Base-by-base conservation (phyloP, 2,113 vertebrate species). In the Entelurus aequoreus region DNA sequence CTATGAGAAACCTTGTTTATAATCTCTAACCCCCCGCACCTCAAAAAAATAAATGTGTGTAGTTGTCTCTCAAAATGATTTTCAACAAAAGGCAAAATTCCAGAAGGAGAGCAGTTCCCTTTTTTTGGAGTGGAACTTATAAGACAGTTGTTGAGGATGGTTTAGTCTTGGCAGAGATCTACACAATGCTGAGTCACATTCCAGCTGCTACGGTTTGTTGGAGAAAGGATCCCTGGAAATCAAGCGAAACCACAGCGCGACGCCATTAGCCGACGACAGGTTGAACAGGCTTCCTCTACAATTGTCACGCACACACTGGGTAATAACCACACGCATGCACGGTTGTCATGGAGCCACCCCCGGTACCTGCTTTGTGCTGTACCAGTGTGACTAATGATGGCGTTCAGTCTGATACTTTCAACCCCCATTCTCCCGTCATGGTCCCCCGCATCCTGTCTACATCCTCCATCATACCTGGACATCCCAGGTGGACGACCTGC, bases 401-500 rank as follows among this genome's bases (percentile, higher is more conserved):
- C 73, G 49, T 11, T 61, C 63, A 48, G 19, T 50, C 66, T 28
- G 28, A 28, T 28, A 28, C 28, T 28, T 10, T 42, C 57, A 59
- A 64, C 62, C 28, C 46, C 53, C 56, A n/a, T 21, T 9, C 21
- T 4, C 55, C 38, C 59, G 2, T 21, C 56, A 28, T 28, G 28
- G 28, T 28, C 28, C 28, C 28, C 28, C 28, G 28, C 28, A 16
- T 52, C 14, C 21, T 35, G 8, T 2, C 11, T 51, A 0, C 49
- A 16, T 42, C 14, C 50, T 14, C 47, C 12, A 12, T 48, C 52
- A 4, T 8, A 90, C 89, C 89, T 90, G 84, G 40, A 54, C 48
- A 1, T 84, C 84, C 87, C 87, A 86, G 73, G 76, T 75, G 56
- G 70, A 63, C 2, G 76, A 62, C 62, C 68, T 59, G 65, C 60